Evolutionary conservation across 2,888 invertebrate genomes (phyloP), one percentile per base, ranked within the genome.

Genomic region (Augiades crinisus): DNA sequence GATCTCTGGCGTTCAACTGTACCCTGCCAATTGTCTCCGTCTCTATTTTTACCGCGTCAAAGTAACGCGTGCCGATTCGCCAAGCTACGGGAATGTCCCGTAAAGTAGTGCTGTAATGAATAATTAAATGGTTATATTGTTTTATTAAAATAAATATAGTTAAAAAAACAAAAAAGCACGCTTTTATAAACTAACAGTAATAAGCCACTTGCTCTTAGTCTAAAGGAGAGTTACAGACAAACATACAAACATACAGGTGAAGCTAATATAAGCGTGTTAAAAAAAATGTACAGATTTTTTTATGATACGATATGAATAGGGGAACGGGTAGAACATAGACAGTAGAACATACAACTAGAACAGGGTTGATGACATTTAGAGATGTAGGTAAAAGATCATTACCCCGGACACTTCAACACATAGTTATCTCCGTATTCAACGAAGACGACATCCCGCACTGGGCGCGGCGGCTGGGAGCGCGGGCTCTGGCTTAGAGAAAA

Each of bases 1-100:
- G 86, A 63, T 93, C 92, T 10, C 87, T 81, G 0, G 90, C 68
- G 65, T 92, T 91, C 31, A 94, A 75, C 47, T 75, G 83, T 53
- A 94, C 87, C 56, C 93, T 75, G 1, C 91, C 92, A 0, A 77
- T 72, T 10, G 92, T 92, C 62, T 79, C 71, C 46, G 12, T 14
- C 7, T 3, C 12, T 21, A 92, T 75, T 17, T 81, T 63, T 43
- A 86, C 73, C 0, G 92, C 90, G 34, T 87, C 78, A 8, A 93
- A 58, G 2, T 68, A 73, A 64, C 86, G 82, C 0, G 78, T 76
- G 1, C 92, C 90, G 3, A 91, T 78, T 63, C 90, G 91, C 94
- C 92, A 94, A 36, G 71, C 74, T 6, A 88, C 71, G 34, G 91
- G 93, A 22, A 81, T 70, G 55, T 93, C 90, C 2, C 78, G 73